Evolutionary conservation across 2,888 invertebrate species (phyloP).

Genomic region (Neoascia interrupta): DNA sequence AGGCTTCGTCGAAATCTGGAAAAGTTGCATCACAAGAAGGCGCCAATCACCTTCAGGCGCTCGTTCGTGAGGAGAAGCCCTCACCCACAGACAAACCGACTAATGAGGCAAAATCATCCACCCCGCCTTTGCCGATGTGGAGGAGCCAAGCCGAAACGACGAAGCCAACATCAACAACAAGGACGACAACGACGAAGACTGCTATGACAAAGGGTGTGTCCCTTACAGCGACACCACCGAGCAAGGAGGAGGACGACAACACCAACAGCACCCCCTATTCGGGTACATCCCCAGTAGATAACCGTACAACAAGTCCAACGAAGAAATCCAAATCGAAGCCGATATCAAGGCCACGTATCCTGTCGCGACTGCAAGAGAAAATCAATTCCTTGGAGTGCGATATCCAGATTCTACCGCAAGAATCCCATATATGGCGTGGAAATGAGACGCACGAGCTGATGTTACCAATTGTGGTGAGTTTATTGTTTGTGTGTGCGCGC

Average conservation of each 20-base stretch:
- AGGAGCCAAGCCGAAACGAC: conserved; percentile 24
- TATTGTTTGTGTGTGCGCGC: not conserved
- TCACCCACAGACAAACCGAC: conserved; percentile 27
- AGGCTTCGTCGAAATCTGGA: conserved; percentile 76
- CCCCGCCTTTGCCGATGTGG: conserved; percentile 13
- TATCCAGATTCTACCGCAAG: conserved; percentile 83
- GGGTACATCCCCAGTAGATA: conserved; percentile 25
- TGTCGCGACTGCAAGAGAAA: conserved; percentile 83
- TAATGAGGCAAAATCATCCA: conserved; percentile 47
- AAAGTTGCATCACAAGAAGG: conserved; percentile 73
- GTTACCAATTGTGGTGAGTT: conserved; percentile 84
- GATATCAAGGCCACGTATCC: conserved; percentile 79
- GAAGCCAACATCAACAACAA: not conserved
- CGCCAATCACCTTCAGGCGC: conserved; percentile 57
- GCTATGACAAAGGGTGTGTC: conserved; percentile 32
- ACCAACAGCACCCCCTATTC: conserved; percentile 68
- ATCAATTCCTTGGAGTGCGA: conserved; percentile 85
- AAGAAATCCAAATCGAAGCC: conserved; percentile 73
- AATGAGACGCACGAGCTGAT: conserved; percentile 87
- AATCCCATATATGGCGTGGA: conserved; percentile 85
- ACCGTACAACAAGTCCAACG: conserved; percentile 52
- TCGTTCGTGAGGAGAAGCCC: conserved; percentile 59
- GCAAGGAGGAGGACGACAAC: conserved; percentile 2
- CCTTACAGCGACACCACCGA: conserved; percentile 19
- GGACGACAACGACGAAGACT: conserved; percentile 6